Conservation (phyloP, 1,140 invertebrate genomes). For the Temnothorax longispinosus region DNA sequence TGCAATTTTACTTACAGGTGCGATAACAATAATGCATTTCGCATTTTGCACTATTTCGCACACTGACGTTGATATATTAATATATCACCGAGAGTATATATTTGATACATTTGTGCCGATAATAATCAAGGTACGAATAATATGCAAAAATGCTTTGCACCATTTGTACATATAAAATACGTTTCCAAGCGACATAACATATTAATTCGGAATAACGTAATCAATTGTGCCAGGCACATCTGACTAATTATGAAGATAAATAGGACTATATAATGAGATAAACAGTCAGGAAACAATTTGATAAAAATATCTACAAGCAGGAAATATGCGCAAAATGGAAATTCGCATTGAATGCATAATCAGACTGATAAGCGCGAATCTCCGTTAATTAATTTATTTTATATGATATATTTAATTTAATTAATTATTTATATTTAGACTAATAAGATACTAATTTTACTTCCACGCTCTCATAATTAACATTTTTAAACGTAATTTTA, state of each 20-base stretch:
- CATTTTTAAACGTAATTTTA: not conserved
- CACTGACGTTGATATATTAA: not conserved
- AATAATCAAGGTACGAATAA: slow-evolving; percentile 5
- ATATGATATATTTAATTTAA: not conserved
- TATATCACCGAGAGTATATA: not conserved
- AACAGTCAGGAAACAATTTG: slow-evolving; percentile 28
- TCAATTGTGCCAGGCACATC: not conserved
- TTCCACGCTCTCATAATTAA: not conserved
- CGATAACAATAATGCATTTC: not conserved
- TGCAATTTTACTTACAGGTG: not conserved
- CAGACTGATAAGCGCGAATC: not conserved
- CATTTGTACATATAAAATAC: not conserved
- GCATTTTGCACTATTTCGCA: not conserved
- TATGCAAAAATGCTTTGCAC: not conserved
- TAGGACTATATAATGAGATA: not conserved
- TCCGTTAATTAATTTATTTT: slow-evolving; percentile 14
- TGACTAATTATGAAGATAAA: slow-evolving; percentile 28
- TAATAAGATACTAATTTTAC: not conserved
- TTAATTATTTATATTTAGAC: not conserved
- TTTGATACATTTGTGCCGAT: not conserved
- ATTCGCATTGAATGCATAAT: not conserved
- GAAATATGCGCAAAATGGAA: slow-evolving; percentile 25
- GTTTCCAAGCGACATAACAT: slow-evolving; percentile 3
- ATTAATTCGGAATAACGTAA: slow-evolving; percentile 11
- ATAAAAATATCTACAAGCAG: slow-evolving; percentile 34